Percentiles rank a stretch among this genome's conserved stretches.
These are phyloP conservation scores for Siniperca obscura DNA, from an alignment of 2,797 vertebrate genomes.

Conservation along the genomic window DNA sequence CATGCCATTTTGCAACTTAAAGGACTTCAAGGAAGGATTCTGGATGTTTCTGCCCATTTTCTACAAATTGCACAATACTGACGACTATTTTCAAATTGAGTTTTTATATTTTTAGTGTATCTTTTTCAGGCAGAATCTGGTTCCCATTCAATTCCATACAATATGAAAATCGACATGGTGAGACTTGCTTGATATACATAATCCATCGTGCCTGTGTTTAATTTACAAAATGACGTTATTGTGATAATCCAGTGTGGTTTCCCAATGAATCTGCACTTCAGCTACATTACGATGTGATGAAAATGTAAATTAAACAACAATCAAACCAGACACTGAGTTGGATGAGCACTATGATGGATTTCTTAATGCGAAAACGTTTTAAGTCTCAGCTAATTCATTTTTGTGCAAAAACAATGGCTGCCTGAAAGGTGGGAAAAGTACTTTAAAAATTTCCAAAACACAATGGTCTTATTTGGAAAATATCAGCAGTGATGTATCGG, in stretches of 20 bases:
- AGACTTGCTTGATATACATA: conserved; percentile 7
- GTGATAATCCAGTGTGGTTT: neutral
- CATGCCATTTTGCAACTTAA: conserved; percentile 51
- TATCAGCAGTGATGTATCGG: neutral
- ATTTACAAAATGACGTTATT: neutral
- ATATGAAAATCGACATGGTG: conserved; percentile 3
- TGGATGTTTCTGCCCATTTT: conserved; percentile 60
- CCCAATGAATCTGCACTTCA: neutral
- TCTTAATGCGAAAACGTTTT: neutral
- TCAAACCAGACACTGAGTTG: neutral
- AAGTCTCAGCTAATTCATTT: conserved; percentile 6
- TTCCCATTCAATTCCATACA: neutral
- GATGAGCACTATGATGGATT: conserved; percentile 6
- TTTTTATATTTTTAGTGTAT: neutral
- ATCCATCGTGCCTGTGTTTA: neutral
- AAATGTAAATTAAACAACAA: neutral
- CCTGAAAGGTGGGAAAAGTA: neutral
- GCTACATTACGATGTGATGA: neutral
- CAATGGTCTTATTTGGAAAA: conserved; percentile 26
- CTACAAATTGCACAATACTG: conserved; percentile 34
- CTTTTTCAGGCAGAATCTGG: conserved; percentile 8
- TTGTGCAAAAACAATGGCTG: neutral
- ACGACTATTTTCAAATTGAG: neutral
- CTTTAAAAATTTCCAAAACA: neutral
- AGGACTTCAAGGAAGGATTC: conserved; percentile 30